Evolutionary conservation across 1,140 invertebrate genomes (phyloP).

Genomic region (Diorhabda sublineata): DNA sequence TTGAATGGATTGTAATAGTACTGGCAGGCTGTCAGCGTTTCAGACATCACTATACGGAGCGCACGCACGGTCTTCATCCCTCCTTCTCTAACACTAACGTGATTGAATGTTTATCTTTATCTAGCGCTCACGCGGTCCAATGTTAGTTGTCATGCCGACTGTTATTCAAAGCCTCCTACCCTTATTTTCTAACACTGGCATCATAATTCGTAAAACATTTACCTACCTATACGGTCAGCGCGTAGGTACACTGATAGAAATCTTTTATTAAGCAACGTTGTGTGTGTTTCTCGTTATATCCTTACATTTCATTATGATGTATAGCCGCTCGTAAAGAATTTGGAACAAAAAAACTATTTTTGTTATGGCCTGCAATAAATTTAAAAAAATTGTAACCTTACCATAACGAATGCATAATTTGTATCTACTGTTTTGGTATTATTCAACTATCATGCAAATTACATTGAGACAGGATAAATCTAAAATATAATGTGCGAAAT

Average conservation of each 20-base stretch:
- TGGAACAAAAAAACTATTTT: background rate
- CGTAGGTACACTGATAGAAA: background rate
- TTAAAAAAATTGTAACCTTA: too few species aligned
- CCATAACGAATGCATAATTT: too few species aligned
- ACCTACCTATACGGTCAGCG: constrained; percentile 10
- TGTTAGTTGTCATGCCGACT: constrained; percentile 30
- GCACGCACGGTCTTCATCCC: constrained; percentile 37
- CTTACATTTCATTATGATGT: background rate
- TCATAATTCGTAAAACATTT: constrained; percentile 44
- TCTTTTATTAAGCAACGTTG: constrained; percentile 2
- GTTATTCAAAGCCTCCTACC: constrained; percentile 43
- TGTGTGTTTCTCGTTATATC: too few species aligned
- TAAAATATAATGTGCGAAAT: too few species aligned
- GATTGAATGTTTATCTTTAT: constrained; percentile 22
- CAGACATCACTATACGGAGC: constrained; percentile 45
- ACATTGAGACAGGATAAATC: too few species aligned
- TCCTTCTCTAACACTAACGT: constrained; percentile 11
- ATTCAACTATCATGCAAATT: too few species aligned
- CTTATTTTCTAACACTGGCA: constrained; percentile 38
- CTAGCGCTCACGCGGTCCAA: constrained; percentile 27
- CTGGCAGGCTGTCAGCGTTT: constrained; percentile 49
- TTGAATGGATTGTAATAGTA: constrained; percentile 44
- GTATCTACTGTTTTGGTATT: too few species aligned
- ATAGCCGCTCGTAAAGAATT: background rate
- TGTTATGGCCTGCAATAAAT: too few species aligned